Evolutionary conservation across 2,113 vertebrate species (phyloP), one percentile per base, ranked within the genome.

Genomic region (Pica pica): DNA sequence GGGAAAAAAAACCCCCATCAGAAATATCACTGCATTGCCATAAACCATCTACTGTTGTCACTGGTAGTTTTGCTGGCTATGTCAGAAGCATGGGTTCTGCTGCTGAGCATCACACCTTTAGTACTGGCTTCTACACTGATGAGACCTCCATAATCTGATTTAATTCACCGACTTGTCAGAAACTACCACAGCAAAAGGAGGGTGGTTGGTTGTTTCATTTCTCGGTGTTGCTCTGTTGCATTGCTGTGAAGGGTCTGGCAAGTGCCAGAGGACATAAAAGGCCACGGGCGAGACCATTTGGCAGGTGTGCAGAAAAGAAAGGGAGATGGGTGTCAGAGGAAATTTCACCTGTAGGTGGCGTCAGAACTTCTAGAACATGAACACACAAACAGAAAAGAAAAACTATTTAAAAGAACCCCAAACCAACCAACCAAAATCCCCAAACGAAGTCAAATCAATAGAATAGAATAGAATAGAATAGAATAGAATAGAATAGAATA

Each of bases 151-250:
- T 6, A 57, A 67, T 0, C 5, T 67, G 47, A 49, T 59, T 59
- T 78, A 37, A 71, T 61, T 63, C 24, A 47, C 18, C 13, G 33
- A 22, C 2, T 4, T 17, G 26, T 27, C 31, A 90, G n/a, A 57
- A 83, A 44, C n/a, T 21, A 24, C 12, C 16, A 8, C 1, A 64
- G 19, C 11, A 68, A 80, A 76, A 44, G 16, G 28, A 67, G 5
- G 8, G 7, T 31, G 16, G 5, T 7, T 30, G 6, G n/a, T 77
- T 74, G 12, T 13, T 75, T 57, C 0, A 0, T 2, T 27, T 57
- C n/a, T 26, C 17, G 13, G 5, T 42, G n/a, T 42, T 63, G 26
- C 39, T 33, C 5, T 27, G 35, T 42, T 18, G 11, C 33, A 39
- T 19, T 6, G 7, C 19, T 20, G 5, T 18, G 30, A 71, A 65